Base-by-base conservation (phyloP, 1,140 invertebrate species). In the Acromyrmex heyeri region DNA sequence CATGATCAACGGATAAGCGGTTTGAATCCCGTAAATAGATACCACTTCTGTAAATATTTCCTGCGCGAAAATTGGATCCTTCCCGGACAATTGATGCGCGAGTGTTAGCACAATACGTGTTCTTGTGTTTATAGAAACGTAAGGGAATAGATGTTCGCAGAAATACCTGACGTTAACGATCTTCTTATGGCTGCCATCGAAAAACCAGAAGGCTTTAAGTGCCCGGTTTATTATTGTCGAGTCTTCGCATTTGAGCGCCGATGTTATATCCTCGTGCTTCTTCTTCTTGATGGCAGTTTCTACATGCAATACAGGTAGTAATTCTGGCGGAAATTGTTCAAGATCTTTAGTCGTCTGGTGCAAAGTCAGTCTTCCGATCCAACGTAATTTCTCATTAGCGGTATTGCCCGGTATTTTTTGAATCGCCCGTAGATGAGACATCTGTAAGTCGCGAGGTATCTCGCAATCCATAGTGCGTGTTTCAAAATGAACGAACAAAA, bases 181-280 rank as follows among this genome's bases (percentile, higher is more conserved):
- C 0, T 85, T 21, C 0, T 75, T 82, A 7, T 92, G 79, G 3
- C 57, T 82, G 0, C 85, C 85, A 6, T 91, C 64, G 69, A 95
- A 94, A 18, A 94, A 91, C 86, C 92, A 91, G 0, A 57, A 65
- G 0, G 90, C 92, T 8, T 91, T 87, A 0, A 95, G 48, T n/a
- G 93, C 94, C 67, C 87, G 86, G 1, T 90, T 81, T 8, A 92
- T 87, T 0, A 95, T n/a, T 0, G 76, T 38, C 16, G 38, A 0
- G 21, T 95, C 91, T 0, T 92, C 90, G 0, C 93, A 93, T 48
- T 86, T 92, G 0, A 95, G 81, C 0, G 93, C 92, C 12, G 90
- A 75, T 0, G 92, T 70, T n/a, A 95, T 88, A 0, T 38, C 67
- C 0, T 90, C 70, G 6, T 86, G 53, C 0, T 34, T 62, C 12